A percentile compares a stretch with the other conserved stretches of the same genome.
phyloP scores from a whole-genome alignment of 1,140 invertebrate species.

The Cardiocondyla obscurior region DNA sequence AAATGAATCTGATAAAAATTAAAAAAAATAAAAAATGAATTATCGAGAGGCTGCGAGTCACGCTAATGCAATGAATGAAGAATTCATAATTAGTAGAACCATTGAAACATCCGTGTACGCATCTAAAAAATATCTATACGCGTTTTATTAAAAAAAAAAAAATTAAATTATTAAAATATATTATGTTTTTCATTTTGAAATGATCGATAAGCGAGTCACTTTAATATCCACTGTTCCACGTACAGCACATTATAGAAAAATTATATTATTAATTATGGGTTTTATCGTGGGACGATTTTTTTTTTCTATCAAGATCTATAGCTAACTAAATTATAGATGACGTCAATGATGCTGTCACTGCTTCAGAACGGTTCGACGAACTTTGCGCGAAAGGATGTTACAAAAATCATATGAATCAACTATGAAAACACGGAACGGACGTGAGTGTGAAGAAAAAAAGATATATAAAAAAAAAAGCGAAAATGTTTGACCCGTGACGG shows the following conservation, averaged over 20 bases:
- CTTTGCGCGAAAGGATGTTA: conserved; percentile 15
- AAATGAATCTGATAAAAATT: conserved; percentile 17
- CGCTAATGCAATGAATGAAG: conserved; percentile 5
- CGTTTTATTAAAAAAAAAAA: no score
- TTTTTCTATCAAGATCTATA: background rate
- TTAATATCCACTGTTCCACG: no score
- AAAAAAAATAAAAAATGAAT: conserved; percentile 18
- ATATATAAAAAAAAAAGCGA: background rate
- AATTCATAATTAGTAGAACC: background rate
- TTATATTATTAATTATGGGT: background rate
- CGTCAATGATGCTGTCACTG: conserved; percentile 40
- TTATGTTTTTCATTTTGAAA: background rate
- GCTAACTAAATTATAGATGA: conserved; percentile 46
- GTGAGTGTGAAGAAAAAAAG: conserved; percentile 38
- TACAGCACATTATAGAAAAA: background rate
- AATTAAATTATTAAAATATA: background rate
- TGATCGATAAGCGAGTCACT: no score
- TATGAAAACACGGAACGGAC: background rate
- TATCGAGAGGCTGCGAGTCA: background rate
- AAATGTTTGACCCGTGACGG: background rate
- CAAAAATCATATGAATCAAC: conserved; percentile 29
- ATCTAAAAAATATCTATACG: background rate
- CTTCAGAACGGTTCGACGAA: conserved; percentile 60
- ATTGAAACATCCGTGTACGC: background rate
- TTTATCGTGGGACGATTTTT: background rate